Conservation (phyloP, 2,888 invertebrate genomes). For the Notocelia uddmanniana region DNA sequence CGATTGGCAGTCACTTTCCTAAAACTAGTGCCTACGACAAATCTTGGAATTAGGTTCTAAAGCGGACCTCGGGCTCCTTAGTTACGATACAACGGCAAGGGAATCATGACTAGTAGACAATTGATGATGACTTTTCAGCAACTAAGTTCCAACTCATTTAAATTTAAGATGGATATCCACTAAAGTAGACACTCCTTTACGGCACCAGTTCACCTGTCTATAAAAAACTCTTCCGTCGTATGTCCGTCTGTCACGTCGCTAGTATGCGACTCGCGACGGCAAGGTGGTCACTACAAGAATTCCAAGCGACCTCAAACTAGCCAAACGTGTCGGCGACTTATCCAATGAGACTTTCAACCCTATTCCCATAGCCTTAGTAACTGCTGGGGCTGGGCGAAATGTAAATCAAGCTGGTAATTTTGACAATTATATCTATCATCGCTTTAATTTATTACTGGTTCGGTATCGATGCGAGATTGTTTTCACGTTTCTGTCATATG, state of each 20-base stretch:
- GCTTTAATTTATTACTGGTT: conserved; percentile 58
- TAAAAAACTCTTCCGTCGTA: conserved; percentile 27
- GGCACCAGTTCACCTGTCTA: conserved; percentile 50
- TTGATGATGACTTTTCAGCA: not conserved
- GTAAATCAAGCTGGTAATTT: conserved; percentile 23
- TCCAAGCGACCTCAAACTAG: conserved; percentile 52
- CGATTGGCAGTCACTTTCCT: no score
- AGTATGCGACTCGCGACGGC: conserved; percentile 52
- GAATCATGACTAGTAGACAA: not conserved
- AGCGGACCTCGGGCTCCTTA: no score
- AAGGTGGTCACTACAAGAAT: conserved; percentile 63
- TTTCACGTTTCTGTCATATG: conserved; percentile 53
- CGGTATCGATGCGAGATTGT: conserved; percentile 53
- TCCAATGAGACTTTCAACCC: conserved; percentile 35
- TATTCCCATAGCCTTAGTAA: conserved; percentile 27
- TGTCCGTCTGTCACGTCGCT: conserved; percentile 44
- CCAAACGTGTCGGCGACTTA: not conserved
- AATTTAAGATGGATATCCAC: not conserved
- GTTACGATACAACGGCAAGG: no score
- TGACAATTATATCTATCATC: conserved; percentile 55
- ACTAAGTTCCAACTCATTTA: not conserved
- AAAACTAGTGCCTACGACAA: no score
- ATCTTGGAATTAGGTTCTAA: no score
- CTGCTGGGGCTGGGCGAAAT: not conserved
- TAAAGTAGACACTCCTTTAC: conserved; percentile 23